Evolutionary conservation across 2,888 invertebrate species (phyloP).

Genomic region (Argynnis bischoffii): DNA sequence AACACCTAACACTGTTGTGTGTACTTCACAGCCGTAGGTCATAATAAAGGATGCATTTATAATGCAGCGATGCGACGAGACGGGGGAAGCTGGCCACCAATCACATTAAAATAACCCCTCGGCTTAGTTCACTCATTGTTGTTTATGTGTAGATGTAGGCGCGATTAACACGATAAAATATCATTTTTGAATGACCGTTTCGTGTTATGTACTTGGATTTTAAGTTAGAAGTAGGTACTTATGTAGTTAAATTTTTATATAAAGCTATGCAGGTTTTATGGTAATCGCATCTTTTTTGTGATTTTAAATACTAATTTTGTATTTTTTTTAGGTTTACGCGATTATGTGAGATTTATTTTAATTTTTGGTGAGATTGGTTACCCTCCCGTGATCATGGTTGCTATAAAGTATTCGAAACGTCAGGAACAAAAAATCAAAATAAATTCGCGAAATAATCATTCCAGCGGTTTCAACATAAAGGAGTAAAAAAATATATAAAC

Average conservation of each 20-base stretch:
- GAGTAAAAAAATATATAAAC: too few species aligned
- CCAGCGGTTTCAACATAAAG: too few species aligned
- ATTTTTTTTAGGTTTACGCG: too few species aligned
- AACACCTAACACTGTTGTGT: slow-evolving; percentile 28
- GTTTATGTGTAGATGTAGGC: slow-evolving; percentile 38
- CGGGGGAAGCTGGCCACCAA: slow-evolving; percentile 62
- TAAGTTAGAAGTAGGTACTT: not conserved
- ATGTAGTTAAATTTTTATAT: too few species aligned
- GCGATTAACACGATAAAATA: slow-evolving; percentile 6
- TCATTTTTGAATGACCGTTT: not conserved
- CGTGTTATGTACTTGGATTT: too few species aligned
- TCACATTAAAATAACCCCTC: slow-evolving; percentile 74
- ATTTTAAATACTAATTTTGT: not conserved
- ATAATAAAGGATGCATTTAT: slow-evolving; percentile 67
- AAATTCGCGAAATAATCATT: too few species aligned
- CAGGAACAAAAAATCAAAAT: too few species aligned
- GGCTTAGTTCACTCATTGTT: slow-evolving; percentile 50
- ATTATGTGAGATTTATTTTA: too few species aligned
- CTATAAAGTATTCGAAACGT: too few species aligned
- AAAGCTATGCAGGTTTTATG: not conserved
- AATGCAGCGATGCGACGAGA: slow-evolving; percentile 68
- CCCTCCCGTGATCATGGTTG: too few species aligned
- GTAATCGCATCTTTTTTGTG: not conserved
- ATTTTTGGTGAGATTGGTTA: too few species aligned
- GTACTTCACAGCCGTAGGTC: slow-evolving; percentile 46